A percentile compares a stretch with the other conserved stretches of the same genome.
Evolutionary conservation across 2,797 vertebrate species (phyloP).

Genomic region (Notolabrus celidotus): DNA sequence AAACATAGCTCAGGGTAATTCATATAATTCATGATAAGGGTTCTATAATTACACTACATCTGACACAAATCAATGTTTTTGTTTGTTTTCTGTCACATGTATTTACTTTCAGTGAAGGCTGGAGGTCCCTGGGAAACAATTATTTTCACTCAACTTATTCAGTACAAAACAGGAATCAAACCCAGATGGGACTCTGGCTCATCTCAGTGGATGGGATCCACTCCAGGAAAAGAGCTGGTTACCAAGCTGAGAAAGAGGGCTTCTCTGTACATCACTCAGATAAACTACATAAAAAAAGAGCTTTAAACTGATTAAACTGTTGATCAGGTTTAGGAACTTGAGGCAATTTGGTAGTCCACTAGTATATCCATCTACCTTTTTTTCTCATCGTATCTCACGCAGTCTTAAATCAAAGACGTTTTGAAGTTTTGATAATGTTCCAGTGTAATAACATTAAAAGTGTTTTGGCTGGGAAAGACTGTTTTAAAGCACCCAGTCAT

Average conservation of each 20-base stretch:
- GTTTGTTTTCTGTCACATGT: constrained; percentile 35
- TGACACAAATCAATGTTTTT: constrained; percentile 24
- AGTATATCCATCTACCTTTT: background rate
- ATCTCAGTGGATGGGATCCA: constrained; percentile 31
- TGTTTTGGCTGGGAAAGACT: constrained; percentile 5
- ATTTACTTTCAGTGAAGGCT: constrained; percentile 32
- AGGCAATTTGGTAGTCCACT: background rate
- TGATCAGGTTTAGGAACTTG: constrained; percentile 7
- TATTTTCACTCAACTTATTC: constrained; percentile 70
- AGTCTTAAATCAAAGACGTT: constrained; percentile 5
- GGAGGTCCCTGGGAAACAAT: constrained; percentile 61
- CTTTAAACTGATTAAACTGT: background rate
- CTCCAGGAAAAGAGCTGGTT: constrained; percentile 60
- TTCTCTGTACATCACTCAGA: constrained; percentile 33
- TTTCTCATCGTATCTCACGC: background rate
- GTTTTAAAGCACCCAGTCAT: background rate
- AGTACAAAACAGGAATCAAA: constrained; percentile 69
- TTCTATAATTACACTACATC: constrained; percentile 29
- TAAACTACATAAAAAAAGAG: constrained; percentile 18
- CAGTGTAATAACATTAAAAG: constrained; percentile 26
- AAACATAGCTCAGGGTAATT: background rate
- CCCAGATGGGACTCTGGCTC: constrained; percentile 77
- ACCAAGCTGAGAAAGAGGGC: constrained; percentile 37
- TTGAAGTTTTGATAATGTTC: constrained; percentile 10
- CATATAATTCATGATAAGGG: background rate